Conservation (phyloP, 2,888 invertebrate species). For the Eristalis tenax region DNA sequence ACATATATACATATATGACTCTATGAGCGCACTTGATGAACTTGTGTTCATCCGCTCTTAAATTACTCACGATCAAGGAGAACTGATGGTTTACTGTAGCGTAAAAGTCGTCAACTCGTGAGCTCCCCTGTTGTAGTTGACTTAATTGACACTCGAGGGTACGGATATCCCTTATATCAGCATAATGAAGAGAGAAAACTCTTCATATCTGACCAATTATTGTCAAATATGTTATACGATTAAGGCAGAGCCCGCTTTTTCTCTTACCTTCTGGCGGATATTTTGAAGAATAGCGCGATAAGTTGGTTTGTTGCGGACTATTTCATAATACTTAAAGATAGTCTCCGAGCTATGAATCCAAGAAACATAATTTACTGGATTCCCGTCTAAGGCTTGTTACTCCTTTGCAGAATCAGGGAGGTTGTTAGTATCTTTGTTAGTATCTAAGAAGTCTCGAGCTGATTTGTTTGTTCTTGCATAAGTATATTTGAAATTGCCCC, state of each 20-base stretch:
- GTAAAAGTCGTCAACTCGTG: slow-evolving; percentile 33
- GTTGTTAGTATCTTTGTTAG: too few species aligned
- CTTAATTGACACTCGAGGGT: not conserved
- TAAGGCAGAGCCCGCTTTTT: not conserved
- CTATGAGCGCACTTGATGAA: slow-evolving; percentile 1
- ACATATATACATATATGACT: slow-evolving; percentile 17
- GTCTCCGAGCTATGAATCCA: not conserved
- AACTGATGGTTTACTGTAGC: slow-evolving; percentile 22
- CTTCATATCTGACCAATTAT: not conserved
- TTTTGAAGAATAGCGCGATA: not conserved
- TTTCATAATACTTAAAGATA: not conserved
- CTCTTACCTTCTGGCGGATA: not conserved
- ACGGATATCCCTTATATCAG: not conserved
- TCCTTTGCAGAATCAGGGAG: not conserved
- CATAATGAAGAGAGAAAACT: not conserved
- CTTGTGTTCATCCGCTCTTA: slow-evolving; percentile 17
- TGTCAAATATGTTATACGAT: not conserved
- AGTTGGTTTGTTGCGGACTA: not conserved
- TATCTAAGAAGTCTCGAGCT: not conserved
- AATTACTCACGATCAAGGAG: slow-evolving; percentile 24
- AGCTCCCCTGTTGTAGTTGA: slow-evolving; percentile 12
- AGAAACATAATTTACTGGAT: not conserved
- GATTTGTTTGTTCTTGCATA: not conserved
- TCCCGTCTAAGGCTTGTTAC: not conserved
- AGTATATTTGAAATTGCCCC: not conserved